Base-by-base conservation (phyloP, 2,797 vertebrate genomes). In the Chromis chromis region DNA sequence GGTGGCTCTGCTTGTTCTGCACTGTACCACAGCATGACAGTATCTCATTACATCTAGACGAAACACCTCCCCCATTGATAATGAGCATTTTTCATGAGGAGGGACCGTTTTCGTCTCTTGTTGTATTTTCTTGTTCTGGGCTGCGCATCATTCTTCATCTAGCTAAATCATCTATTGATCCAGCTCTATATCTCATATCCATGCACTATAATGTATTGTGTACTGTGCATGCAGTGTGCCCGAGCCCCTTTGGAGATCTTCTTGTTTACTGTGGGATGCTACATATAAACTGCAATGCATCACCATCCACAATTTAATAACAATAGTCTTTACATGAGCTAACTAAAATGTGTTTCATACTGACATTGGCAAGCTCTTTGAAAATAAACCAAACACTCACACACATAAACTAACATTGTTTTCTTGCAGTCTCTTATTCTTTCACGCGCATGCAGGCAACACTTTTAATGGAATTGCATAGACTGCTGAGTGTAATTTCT, bases 41-140 rank as follows among this genome's bases (percentile, higher is more conserved):
- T 93, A 95, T 94, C 94, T 94, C 91, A 93, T 90, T 91, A 91
- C 92, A 94, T 93, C 92, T 82, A 84, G 91, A 94, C 93, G 89
- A 92, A 91, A 93, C 90, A 92, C 91, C 92, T 92, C 91, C 90
- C 86, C 90, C 89, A 88, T 91, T 86, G 92, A 94, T 95, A 94
- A 94, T 93, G 91, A 93, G 88, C 88, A 91, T 93, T 93, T 93
- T 94, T 94, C 91, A 85, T 85, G 86, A 86, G 86, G 75, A 83
- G 80, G 78, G 80, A 84, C 79, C 55, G 39, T 86, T 91, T 90
- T 88, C 33, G 65, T 85, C 75, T 85, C 70, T 74, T 77, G 79
- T 82, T 85, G 79, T 88, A 88, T 91, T 91, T 90, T 83, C 79
- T 85, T 75, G 69, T 70, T 76, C 76, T 71, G 81, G 75, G 69